These are phyloP conservation scores for Oceanodroma tethys DNA, from an alignment of 2,113 vertebrate species.

Conservation along the genomic window DNA sequence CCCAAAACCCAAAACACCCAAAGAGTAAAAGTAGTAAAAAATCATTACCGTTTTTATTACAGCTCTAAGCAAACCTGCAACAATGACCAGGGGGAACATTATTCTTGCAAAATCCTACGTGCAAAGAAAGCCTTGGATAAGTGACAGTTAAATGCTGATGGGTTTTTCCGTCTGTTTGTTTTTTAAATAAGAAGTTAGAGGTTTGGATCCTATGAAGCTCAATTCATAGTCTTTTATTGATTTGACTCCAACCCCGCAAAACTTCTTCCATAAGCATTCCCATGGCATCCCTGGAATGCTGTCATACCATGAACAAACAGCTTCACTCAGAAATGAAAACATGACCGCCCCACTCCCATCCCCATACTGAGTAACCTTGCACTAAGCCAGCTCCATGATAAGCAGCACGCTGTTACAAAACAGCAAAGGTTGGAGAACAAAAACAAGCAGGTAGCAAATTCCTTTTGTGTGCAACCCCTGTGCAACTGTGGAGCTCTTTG, in stretches of 20 bases:
- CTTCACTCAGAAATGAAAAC: constrained; percentile 8
- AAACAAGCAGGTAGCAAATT: not conserved
- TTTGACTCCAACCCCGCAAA: not conserved
- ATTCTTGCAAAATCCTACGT: constrained; percentile 16
- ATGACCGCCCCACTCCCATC: not conserved
- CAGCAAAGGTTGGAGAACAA: not conserved
- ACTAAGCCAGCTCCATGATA: not conserved
- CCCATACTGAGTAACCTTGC: not conserved
- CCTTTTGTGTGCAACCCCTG: not conserved
- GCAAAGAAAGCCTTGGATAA: constrained; percentile 11
- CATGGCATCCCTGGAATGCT: constrained; percentile 13
- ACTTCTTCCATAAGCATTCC: not conserved
- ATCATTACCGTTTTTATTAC: constrained; percentile 45
- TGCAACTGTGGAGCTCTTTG: not conserved
- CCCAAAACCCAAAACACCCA: not conserved
- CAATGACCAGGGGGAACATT: constrained; percentile 41
- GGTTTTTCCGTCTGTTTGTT: not conserved
- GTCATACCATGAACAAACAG: not conserved
- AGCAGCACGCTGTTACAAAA: not conserved
- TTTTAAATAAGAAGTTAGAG: not conserved
- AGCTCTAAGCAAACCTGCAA: constrained; percentile 52
- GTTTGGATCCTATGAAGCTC: not conserved
- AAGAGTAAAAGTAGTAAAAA: not conserved
- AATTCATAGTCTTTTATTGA: not conserved
- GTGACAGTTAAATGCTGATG: not conserved